Evolutionary conservation across 2,113 vertebrate species (phyloP).

Genomic region (Notarius lentiginosus): DNA sequence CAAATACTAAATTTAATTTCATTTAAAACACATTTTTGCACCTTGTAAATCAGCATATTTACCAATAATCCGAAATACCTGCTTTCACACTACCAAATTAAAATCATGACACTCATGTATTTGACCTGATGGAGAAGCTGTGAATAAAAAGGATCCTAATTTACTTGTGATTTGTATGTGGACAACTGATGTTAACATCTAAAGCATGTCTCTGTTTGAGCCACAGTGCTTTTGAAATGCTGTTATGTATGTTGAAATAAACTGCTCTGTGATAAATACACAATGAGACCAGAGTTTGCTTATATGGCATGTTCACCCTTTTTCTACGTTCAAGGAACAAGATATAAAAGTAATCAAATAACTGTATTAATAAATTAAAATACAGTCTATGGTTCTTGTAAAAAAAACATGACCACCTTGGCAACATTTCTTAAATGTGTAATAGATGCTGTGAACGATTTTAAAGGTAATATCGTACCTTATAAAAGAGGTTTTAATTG

Average conservation of each 20-base stretch:
- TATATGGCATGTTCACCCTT: not conserved
- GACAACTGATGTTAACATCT: slow-evolving; percentile 40
- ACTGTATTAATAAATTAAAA: not conserved
- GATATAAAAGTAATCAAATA: not conserved
- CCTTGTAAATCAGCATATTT: slow-evolving; percentile 23
- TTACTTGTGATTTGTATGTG: slow-evolving; percentile 28
- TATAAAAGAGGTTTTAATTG: no score
- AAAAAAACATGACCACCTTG: not conserved
- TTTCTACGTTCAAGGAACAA: no score
- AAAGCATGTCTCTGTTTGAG: slow-evolving; percentile 38
- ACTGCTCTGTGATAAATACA: slow-evolving; percentile 18
- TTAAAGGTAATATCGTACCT: not conserved
- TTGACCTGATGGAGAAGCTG: slow-evolving; percentile 30
- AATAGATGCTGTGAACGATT: not conserved
- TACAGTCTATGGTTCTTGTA: not conserved
- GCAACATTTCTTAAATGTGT: not conserved
- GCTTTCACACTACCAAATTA: not conserved
- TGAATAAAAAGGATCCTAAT: slow-evolving; percentile 33
- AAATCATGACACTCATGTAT: slow-evolving; percentile 4
- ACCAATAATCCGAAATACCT: slow-evolving; percentile 8
- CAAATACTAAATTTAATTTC: slow-evolving; percentile 3
- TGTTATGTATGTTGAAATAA: slow-evolving; percentile 47
- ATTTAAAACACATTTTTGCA: slow-evolving; percentile 6
- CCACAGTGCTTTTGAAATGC: slow-evolving; percentile 38
- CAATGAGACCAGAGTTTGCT: not conserved